A percentile compares a stretch with the other conserved stretches of the same genome.
Evolutionary conservation across 2,888 invertebrate genomes (phyloP).

Genomic region (Hyposoter didymator): DNA sequence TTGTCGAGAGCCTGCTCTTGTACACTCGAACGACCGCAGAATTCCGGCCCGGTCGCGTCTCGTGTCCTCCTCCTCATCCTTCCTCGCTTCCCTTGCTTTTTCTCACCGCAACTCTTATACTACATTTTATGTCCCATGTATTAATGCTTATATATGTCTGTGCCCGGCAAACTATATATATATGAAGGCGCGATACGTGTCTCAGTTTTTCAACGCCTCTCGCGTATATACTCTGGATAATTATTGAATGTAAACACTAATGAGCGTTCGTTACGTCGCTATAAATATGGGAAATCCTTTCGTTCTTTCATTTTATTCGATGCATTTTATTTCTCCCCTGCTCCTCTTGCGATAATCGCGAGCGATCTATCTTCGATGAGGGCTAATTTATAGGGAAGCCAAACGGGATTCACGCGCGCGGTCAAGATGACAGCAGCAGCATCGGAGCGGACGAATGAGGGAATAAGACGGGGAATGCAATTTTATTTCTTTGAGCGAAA

Average conservation of each 20-base stretch:
- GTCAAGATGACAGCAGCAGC: not conserved
- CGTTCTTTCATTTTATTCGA: conserved; percentile 40
- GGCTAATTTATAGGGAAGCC: conserved; percentile 36
- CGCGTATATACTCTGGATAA: conserved; percentile 62
- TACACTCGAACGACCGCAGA: conserved; percentile 75
- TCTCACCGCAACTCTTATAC: conserved; percentile 62
- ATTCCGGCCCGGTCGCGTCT: conserved; percentile 75
- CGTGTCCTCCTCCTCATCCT: conserved; percentile 58
- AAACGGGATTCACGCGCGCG: conserved; percentile 16
- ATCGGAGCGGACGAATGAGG: not conserved
- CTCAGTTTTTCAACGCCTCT: conserved; percentile 60
- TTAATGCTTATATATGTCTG: conserved; percentile 28
- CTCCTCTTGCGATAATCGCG: conserved; percentile 20
- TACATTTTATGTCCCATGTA: conserved; percentile 50
- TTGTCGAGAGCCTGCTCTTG: conserved; percentile 63
- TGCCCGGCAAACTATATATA: conserved; percentile 15
- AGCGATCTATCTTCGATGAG: conserved; percentile 36
- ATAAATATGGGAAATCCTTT: conserved; percentile 52
- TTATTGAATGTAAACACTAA: conserved; percentile 69
- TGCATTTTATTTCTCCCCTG: conserved; percentile 15
- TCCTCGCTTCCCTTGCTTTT: conserved; percentile 44
- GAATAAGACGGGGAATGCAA: not conserved
- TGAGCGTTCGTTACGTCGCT: conserved; percentile 64
- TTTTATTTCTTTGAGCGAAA: conserved; percentile 8
- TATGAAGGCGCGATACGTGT: conserved; percentile 53